Conservation (phyloP, 2,113 vertebrate genomes). For the Oryzias javanicus region DNA sequence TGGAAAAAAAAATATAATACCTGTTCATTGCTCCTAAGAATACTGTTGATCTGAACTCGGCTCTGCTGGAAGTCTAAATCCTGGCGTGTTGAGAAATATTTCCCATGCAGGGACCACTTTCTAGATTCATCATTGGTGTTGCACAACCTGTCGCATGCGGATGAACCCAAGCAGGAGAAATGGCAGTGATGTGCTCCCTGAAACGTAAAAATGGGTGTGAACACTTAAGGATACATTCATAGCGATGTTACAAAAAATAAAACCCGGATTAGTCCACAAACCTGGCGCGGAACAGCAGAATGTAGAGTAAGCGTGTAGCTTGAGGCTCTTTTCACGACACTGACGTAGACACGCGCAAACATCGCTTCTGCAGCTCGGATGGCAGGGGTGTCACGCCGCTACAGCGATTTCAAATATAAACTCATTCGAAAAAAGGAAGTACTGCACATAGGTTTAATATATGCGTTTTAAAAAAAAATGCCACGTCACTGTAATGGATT, state of each 20-base stretch:
- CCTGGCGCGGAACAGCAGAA: conserved; percentile 26
- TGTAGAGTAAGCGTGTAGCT: conserved; percentile 30
- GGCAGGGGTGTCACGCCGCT: neutral
- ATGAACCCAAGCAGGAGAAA: conserved; percentile 42
- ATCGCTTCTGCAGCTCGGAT: conserved; percentile 41
- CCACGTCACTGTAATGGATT: too few relatives aligned
- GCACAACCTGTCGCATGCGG: conserved; percentile 8
- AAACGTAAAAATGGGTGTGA: neutral
- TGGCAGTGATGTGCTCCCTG: conserved; percentile 1
- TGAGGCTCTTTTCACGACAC: conserved; percentile 56
- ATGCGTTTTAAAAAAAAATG: too few relatives aligned
- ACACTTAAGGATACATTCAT: neutral
- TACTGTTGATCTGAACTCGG: conserved; percentile 80
- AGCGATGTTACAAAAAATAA: neutral
- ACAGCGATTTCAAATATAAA: too few relatives aligned
- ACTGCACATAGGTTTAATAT: too few relatives aligned
- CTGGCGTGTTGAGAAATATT: conserved; percentile 64
- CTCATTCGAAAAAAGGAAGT: too few relatives aligned
- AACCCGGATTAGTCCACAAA: neutral
- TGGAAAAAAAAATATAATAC: conserved; percentile 43
- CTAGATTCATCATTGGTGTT: neutral
- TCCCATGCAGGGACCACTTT: conserved; percentile 8
- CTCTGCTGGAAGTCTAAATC: conserved; percentile 83
- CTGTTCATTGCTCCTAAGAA: conserved; percentile 84
- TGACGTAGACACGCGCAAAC: conserved; percentile 62